Conservation (phyloP, 2,113 vertebrate genomes). For the Chascanopsetta lugubris region DNA sequence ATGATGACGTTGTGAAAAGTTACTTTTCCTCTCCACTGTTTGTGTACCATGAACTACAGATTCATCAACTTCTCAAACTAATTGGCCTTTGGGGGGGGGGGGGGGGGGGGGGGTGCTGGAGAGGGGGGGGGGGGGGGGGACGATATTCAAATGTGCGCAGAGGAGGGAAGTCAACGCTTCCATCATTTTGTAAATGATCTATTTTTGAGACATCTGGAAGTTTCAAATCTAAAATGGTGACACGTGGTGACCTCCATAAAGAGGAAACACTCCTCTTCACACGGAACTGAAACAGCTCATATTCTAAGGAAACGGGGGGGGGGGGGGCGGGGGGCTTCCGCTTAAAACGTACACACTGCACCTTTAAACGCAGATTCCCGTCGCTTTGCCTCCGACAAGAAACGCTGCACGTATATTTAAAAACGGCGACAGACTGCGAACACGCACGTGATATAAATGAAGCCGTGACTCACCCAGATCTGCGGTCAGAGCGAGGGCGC, state of each 20-base stretch:
- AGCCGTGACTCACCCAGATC: background rate
- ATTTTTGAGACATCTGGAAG: background rate
- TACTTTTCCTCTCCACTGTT: constrained; percentile 8
- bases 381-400: too few relatives aligned
- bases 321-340: too few relatives aligned
- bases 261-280: too few relatives aligned
- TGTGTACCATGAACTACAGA: background rate
- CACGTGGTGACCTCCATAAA: too few relatives aligned
- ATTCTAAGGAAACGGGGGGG: too few relatives aligned
- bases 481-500: background rate
- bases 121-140: too few relatives aligned
- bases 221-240: too few relatives aligned
- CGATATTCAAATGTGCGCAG: background rate
- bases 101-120: too few relatives aligned
- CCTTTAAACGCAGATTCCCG: too few relatives aligned
- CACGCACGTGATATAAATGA: background rate
- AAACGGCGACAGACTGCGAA: background rate
- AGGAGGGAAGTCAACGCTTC: background rate
- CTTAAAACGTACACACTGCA: too few relatives aligned
- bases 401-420: too few relatives aligned
- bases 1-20: constrained; percentile 14
- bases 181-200: background rate
- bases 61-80: constrained; percentile 11
- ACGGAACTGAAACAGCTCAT: too few relatives aligned
- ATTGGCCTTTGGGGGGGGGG: background rate